A percentile compares a stretch with the other conserved stretches of the same genome.
Conservation (phyloP, 1,140 invertebrate species). For the Brachionus paranguensis region DNA sequence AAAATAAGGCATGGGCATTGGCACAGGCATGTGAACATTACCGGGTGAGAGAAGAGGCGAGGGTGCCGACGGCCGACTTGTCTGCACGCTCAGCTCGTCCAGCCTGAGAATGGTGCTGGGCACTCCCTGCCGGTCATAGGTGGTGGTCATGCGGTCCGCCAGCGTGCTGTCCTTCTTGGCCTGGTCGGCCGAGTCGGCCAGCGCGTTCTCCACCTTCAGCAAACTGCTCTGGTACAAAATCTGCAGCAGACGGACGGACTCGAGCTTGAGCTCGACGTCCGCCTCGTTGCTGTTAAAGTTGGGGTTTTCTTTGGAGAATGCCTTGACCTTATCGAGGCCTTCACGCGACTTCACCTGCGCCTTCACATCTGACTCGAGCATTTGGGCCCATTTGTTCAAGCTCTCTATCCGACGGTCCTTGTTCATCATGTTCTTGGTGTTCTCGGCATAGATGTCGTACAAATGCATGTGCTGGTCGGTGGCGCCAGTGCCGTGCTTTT, state of each 20-base stretch:
- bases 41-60: neutral
- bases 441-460: constrained; percentile 32
- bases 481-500: neutral
- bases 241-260: neutral
- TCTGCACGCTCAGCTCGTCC: neutral
- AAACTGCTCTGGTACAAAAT: constrained; percentile 13
- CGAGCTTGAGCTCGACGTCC: neutral
- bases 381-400: neutral
- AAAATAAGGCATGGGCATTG: neutral
- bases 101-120: neutral
- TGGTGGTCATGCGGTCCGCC: neutral
- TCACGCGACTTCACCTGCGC: neutral
- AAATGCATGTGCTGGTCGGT: neutral
- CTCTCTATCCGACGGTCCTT: constrained; percentile 19
- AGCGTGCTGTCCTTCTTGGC: neutral
- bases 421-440: constrained; percentile 40
- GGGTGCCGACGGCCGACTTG: neutral
- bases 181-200: neutral
- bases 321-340: constrained; percentile 24
- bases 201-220: neutral
- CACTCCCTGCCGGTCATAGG: neutral
- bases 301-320: constrained; percentile 2
- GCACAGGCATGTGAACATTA: constrained; percentile 1
- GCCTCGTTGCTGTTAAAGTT: constrained; percentile 16
- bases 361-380: neutral